These are phyloP conservation scores for Tachina grossa DNA, from an alignment of 2,888 invertebrate genomes.

Conservation along the genomic window DNA sequence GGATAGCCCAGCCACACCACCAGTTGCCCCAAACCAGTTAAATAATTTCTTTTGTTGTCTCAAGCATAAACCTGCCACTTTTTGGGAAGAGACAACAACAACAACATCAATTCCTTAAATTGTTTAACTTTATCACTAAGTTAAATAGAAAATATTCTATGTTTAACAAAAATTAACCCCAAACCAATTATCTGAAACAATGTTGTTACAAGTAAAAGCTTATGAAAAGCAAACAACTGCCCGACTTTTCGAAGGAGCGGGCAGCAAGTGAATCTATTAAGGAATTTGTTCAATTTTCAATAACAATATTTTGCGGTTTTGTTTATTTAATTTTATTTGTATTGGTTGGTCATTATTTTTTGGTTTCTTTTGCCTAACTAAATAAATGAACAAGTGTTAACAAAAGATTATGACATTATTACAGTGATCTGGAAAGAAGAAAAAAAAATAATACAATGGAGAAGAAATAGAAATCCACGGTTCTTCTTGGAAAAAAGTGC, in stretches of 20 bases:
- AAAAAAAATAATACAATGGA: neutral
- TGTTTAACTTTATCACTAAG: conserved; percentile 58
- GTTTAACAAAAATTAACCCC: conserved; percentile 52
- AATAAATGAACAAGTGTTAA: conserved; percentile 38
- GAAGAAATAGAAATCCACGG: neutral
- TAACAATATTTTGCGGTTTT: conserved; percentile 44
- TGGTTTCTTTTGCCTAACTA: conserved; percentile 32
- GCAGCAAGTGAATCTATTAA: neutral
- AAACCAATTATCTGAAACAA: conserved; percentile 40
- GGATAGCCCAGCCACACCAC: neutral
- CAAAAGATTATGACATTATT: conserved; percentile 49
- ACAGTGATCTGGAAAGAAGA: neutral
- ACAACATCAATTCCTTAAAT: conserved; percentile 61
- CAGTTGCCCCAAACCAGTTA: neutral
- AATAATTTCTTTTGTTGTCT: conserved; percentile 59
- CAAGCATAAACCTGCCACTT: conserved; percentile 55
- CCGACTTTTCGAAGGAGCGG: conserved; percentile 18
- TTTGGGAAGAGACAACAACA: conserved; percentile 47
- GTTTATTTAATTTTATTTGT: conserved; percentile 52
- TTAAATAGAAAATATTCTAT: conserved; percentile 52
- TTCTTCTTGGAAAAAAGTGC: neutral
- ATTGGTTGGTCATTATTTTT: conserved; percentile 37
- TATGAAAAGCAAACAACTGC: conserved; percentile 49
- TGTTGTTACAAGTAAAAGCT: conserved; percentile 26
- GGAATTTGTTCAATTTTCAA: conserved; percentile 51